Percentiles rank a stretch among this genome's conserved stretches.
phyloP scores from a whole-genome alignment of 2,797 vertebrate species.

The Chiloscyllium punctatum region DNA sequence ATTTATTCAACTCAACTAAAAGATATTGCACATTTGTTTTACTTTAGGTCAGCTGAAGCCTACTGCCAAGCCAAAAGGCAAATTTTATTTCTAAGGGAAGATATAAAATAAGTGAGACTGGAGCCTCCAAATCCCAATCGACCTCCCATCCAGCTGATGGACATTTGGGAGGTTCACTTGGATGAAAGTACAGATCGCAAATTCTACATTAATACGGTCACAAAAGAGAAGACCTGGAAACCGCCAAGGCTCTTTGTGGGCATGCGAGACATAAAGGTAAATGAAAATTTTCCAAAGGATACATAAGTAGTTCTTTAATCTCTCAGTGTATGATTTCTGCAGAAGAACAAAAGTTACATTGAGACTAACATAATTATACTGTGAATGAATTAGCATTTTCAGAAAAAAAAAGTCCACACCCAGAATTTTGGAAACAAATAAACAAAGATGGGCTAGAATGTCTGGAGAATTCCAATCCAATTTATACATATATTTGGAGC shows the following conservation, averaged over 20 bases:
- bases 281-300: slow-evolving; percentile 44
- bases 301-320: not conserved
- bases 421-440: not conserved
- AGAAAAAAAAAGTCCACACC: not conserved
- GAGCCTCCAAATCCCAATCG: slow-evolving; percentile 41
- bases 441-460: not conserved
- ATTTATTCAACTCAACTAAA: not conserved
- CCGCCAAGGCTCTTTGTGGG: slow-evolving; percentile 40
- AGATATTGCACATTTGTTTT: not conserved
- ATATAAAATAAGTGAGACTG: slow-evolving; percentile 46
- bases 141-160: slow-evolving; percentile 42
- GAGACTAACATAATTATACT: not conserved
- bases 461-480: too few relatives aligned
- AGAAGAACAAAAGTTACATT: not conserved
- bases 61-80: not conserved
- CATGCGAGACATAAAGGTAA: slow-evolving; percentile 40
- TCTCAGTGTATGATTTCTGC: not conserved
- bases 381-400: not conserved
- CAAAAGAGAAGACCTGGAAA: slow-evolving; percentile 44
- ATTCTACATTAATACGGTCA: slow-evolving; percentile 42
- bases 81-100: slow-evolving; percentile 38
- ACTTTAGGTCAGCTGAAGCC: slow-evolving; percentile 12
- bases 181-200: slow-evolving; percentile 40
- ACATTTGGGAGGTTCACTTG: slow-evolving; percentile 43
- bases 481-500: too few relatives aligned